Evolutionary conservation across 2,888 invertebrate species (phyloP).

Genomic region (Alsophila aescularia): DNA sequence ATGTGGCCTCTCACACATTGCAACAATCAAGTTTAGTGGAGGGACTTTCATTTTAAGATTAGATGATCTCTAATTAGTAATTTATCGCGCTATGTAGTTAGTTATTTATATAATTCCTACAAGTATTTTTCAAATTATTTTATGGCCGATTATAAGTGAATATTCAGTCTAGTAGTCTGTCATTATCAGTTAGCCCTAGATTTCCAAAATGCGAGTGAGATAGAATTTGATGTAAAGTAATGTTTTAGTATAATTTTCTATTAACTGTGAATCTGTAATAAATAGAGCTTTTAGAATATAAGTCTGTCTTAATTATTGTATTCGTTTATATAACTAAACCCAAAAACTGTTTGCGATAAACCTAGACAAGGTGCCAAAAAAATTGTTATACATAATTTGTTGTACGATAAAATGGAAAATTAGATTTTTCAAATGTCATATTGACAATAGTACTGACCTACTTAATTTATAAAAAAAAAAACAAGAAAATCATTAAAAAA

Average conservation of each 20-base stretch:
- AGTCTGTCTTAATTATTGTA: slow-evolving; percentile 38
- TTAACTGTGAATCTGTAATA: slow-evolving; percentile 3
- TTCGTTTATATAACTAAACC: slow-evolving; percentile 6
- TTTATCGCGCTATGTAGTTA: too few species aligned
- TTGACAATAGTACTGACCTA: not conserved
- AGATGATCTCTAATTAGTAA: too few species aligned
- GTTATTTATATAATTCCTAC: too few species aligned
- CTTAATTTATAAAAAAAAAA: not conserved
- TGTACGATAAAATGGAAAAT: not conserved
- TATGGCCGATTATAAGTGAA: too few species aligned
- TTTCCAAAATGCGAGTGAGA: slow-evolving; percentile 9
- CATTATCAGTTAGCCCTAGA: not conserved
- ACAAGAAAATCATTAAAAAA: not conserved
- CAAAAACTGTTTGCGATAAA: slow-evolving; percentile 15
- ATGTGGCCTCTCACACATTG: too few species aligned
- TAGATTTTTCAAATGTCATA: not conserved
- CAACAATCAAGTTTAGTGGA: too few species aligned
- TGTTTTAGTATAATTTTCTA: slow-evolving; percentile 31
- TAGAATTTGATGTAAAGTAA: slow-evolving; percentile 2
- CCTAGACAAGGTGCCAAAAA: slow-evolving; percentile 42
- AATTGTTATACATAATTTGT: slow-evolving; percentile 11
- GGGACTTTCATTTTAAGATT: too few species aligned
- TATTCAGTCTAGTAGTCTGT: not conserved
- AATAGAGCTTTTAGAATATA: slow-evolving; percentile 37
- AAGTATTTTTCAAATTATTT: too few species aligned